Conservation (phyloP, 2,113 vertebrate species). For the Bostrychus sinensis region DNA sequence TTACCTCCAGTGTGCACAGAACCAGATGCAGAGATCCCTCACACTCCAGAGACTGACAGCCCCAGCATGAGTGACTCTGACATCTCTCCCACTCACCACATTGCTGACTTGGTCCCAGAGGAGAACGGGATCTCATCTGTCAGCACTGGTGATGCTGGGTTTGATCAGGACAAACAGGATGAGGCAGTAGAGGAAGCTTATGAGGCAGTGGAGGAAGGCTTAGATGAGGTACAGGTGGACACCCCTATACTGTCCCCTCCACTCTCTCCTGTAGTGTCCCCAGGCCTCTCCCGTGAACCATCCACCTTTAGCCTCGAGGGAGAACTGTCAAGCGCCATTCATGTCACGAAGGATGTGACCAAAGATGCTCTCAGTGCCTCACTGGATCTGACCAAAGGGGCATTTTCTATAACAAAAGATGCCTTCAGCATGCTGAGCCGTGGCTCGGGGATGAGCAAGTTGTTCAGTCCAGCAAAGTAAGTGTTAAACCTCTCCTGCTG, state of each 20-base stretch:
- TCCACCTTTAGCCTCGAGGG: slow-evolving; percentile 87
- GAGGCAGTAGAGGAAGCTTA: slow-evolving; percentile 83
- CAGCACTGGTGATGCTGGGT: slow-evolving; percentile 3
- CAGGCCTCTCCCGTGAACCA: slow-evolving; percentile 59
- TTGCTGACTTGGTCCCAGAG: slow-evolving; percentile 53
- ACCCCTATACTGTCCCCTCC: slow-evolving; percentile 49
- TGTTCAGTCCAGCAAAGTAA: slow-evolving; percentile 86
- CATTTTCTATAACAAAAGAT: slow-evolving; percentile 91
- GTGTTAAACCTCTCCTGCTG: slow-evolving; percentile 34
- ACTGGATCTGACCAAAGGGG: slow-evolving; percentile 94
- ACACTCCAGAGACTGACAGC: slow-evolving; percentile 88
- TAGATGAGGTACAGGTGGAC: slow-evolving; percentile 38
- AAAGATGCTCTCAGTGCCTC: slow-evolving; percentile 91
- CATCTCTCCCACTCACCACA: slow-evolving; percentile 69
- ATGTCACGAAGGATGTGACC: slow-evolving; percentile 89
- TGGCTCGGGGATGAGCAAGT: slow-evolving; percentile 90
- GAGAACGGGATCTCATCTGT: slow-evolving; percentile 62
- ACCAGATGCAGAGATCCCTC: slow-evolving; percentile 68
- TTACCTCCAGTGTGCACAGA: slow-evolving; percentile 78
- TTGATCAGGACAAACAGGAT: slow-evolving; percentile 70
- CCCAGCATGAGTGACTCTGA: slow-evolving; percentile 91
- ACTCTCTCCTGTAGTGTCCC: slow-evolving; percentile 55
- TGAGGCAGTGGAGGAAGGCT: slow-evolving; percentile 84
- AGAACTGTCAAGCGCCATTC: slow-evolving; percentile 89
- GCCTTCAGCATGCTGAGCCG: slow-evolving; percentile 89